Evolutionary conservation across 2,888 invertebrate genomes (phyloP), one percentile per base, ranked within the genome.

Genomic region (Melinaea marsaeus): DNA sequence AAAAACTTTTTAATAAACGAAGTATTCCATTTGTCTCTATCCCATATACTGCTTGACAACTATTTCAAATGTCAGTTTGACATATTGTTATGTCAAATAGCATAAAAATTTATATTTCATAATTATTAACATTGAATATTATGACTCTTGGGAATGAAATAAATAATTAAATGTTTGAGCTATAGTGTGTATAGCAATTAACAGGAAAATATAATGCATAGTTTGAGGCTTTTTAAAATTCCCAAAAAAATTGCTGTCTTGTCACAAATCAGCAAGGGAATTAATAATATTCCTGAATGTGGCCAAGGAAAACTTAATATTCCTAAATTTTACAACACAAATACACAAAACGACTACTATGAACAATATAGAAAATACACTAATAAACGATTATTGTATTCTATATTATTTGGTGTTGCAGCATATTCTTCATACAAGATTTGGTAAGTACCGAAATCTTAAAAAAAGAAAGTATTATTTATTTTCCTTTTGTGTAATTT

Each of bases 361-460:
- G 62, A 64, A 46, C 55, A 34, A 2, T 46, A 62, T 4, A 63
- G 57, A 42, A 55, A 62, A 32, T 63, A 60, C 55, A 54, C 61
- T 3, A 54, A 65, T 32, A 85, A 81, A 74, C 80, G 81, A 64
- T 67, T 90, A 58, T 77, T 77, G 54, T 86, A 82, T 70, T 82
- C 86, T 2, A 62, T 87, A 45, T 69, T 88, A 22, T 79, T 85
- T 63, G 79, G 88, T 56, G 80, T 82, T 67, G 75, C 78, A 57
- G 74, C 84, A 2, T 89, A 78, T 62, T 75, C 85, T 4, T 79
- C 88, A 0, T 89, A 86, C 62, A 84, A 81, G 73, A 71, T 82
- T 5, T 90, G 88, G 90, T 88, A 75, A 79, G 80, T 75, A 46
- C n/a, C 42, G 35, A 55, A 7, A 35, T 13, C 13, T 46, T 13